Evolutionary conservation across 2,888 invertebrate species (phyloP).

Genomic region (Brachyopa scutellaris): DNA sequence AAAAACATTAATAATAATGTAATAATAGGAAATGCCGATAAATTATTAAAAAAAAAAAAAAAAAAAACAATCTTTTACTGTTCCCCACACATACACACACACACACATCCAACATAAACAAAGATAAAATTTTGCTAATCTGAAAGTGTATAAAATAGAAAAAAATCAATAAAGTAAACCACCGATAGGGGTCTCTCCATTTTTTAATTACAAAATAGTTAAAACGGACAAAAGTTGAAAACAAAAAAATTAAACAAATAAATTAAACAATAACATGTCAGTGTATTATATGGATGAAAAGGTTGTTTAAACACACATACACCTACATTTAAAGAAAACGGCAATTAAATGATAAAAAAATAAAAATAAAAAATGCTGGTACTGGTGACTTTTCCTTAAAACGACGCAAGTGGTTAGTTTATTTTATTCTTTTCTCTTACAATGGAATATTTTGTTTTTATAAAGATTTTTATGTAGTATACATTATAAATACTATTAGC

Average conservation of each 20-base stretch:
- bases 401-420: slow-evolving; percentile 35
- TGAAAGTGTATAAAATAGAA: slow-evolving; percentile 20
- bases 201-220: slow-evolving; percentile 68
- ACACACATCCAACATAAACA: background rate
- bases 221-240: slow-evolving; percentile 55
- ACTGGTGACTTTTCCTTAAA: slow-evolving; percentile 51
- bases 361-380: slow-evolving; percentile 5
- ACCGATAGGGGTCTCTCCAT: slow-evolving; percentile 74
- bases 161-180: slow-evolving; percentile 61
- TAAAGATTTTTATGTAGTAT: slow-evolving; percentile 55
- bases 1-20: slow-evolving; percentile 59
- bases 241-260: slow-evolving; percentile 6
- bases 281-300: slow-evolving; percentile 55
- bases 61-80: slow-evolving; percentile 57
- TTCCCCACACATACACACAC: slow-evolving; percentile 22
- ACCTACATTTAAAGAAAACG: no score
- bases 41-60: slow-evolving; percentile 64
- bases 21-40: slow-evolving; percentile 62
- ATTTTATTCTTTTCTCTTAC: slow-evolving; percentile 25
- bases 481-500: slow-evolving; percentile 17
- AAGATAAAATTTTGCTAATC: slow-evolving; percentile 10
- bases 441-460: slow-evolving; percentile 16
- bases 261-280: slow-evolving; percentile 25
- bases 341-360: slow-evolving; percentile 12
- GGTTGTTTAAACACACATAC: slow-evolving; percentile 19